Conservation (phyloP, 1,140 invertebrate genomes). For the Drosophila varians region DNA sequence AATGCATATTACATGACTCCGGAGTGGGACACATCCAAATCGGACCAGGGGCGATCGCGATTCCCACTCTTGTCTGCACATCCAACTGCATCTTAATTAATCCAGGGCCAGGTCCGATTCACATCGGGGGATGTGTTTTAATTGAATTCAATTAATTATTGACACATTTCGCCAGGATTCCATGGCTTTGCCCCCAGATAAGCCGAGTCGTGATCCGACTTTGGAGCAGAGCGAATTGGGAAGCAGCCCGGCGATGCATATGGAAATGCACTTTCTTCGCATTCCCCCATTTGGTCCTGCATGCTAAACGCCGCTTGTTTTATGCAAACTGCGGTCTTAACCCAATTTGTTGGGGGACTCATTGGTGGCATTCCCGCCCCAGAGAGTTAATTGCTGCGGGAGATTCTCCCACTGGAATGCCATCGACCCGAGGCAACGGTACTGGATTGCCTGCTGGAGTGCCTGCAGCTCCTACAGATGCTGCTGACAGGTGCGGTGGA, state of each 20-base stretch:
- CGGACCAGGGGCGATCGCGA: slow-evolving; percentile 1
- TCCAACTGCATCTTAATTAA: slow-evolving; percentile 71
- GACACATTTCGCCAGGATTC: slow-evolving; percentile 70
- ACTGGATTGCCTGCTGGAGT: slow-evolving; percentile 26
- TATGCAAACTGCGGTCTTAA: slow-evolving; percentile 58
- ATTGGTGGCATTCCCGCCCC: slow-evolving; percentile 19
- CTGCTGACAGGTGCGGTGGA: slow-evolving; percentile 51
- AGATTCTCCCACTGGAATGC: slow-evolving; percentile 12
- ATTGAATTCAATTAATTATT: slow-evolving; percentile 83
- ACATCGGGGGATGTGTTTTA: slow-evolving; percentile 44
- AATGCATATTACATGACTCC: slow-evolving; percentile 59
- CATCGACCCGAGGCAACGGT: slow-evolving; percentile 46
- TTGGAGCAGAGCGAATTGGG: slow-evolving; percentile 24
- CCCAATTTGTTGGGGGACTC: slow-evolving; percentile 50
- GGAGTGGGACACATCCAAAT: slow-evolving; percentile 10
- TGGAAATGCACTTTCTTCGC: slow-evolving; percentile 70
- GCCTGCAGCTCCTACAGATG: slow-evolving; percentile 27
- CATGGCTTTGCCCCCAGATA: slow-evolving; percentile 38
- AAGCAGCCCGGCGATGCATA: slow-evolving; percentile 30
- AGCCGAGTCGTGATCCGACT: slow-evolving; percentile 54
- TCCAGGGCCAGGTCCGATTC: background rate
- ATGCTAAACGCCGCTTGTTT: slow-evolving; percentile 38
- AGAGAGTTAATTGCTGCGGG: slow-evolving; percentile 48
- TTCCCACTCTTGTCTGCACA: slow-evolving; percentile 36
- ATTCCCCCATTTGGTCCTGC: slow-evolving; percentile 11